Evolutionary conservation across 2,797 vertebrate genomes (phyloP).

Genomic region (Macropodus opercularis): DNA sequence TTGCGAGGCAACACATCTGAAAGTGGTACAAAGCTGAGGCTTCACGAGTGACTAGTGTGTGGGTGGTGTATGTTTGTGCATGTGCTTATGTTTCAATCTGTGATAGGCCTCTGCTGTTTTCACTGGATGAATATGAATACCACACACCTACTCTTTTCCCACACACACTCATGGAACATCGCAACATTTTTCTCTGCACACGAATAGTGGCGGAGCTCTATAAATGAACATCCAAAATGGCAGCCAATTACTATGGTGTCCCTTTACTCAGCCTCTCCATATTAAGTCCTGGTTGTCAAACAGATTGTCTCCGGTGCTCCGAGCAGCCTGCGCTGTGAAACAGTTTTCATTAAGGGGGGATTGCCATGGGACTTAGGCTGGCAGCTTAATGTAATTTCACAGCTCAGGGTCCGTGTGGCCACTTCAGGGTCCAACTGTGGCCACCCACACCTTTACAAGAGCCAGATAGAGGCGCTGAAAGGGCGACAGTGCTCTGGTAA

Average conservation of each 20-base stretch:
- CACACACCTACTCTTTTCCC: constrained; percentile 68
- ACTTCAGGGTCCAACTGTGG: constrained; percentile 64
- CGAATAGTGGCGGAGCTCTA: constrained; percentile 50
- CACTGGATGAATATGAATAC: constrained; percentile 68
- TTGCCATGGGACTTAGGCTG: constrained; percentile 66
- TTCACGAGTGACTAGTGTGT: constrained; percentile 43
- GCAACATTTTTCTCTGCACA: constrained; percentile 50
- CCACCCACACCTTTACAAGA: constrained; percentile 73
- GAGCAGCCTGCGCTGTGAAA: constrained; percentile 63
- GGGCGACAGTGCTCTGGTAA: constrained; percentile 55
- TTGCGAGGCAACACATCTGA: constrained; percentile 26
- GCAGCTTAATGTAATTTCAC: constrained; percentile 76
- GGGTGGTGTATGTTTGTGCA: constrained; percentile 62
- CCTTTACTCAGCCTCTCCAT: constrained; percentile 67
- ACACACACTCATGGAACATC: constrained; percentile 58
- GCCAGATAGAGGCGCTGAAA: constrained; percentile 63
- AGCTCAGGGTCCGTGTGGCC: constrained; percentile 67
- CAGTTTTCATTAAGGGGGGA: constrained; percentile 70
- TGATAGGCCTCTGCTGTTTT: constrained; percentile 59
- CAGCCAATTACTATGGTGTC: constrained; percentile 65
- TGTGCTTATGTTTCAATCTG: constrained; percentile 54
- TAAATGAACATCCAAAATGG: constrained; percentile 69
- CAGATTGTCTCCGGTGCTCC: constrained; percentile 71
- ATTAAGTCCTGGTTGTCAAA: constrained; percentile 71
- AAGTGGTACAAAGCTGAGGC: constrained; percentile 18